Percentiles rank a stretch among this genome's conserved stretches.
phyloP scores from a whole-genome alignment of 2,113 vertebrate genomes.

The Phrynosoma blainvillii region DNA sequence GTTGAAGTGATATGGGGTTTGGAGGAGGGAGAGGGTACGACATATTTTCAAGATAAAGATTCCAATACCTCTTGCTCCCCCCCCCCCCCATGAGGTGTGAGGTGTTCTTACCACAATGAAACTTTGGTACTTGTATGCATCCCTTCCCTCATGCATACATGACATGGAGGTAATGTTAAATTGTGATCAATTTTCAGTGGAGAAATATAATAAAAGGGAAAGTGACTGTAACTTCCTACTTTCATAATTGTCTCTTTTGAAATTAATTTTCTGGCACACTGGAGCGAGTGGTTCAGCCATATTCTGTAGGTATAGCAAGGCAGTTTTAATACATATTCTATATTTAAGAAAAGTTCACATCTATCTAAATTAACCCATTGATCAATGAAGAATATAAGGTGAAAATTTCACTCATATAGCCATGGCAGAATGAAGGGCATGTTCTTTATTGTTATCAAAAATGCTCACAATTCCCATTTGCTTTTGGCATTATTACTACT shows the following conservation, averaged over 20 bases:
- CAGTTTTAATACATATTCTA: neutral
- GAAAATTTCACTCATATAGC: neutral
- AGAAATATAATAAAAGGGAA: neutral
- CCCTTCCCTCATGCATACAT: neutral
- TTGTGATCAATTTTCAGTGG: neutral
- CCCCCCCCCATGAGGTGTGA: neutral
- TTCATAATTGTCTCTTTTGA: neutral
- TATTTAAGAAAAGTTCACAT: neutral
- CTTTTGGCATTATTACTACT: conserved; percentile 28
- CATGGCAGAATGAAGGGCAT: neutral
- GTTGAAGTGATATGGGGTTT: no score
- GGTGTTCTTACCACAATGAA: neutral
- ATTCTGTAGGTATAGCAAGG: neutral
- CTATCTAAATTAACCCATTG: neutral
- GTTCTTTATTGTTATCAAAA: no score
- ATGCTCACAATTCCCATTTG: neutral
- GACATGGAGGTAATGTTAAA: no score
- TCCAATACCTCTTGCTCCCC: no score
- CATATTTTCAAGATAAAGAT: neutral
- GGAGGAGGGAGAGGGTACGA: no score
- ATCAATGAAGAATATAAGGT: neutral
- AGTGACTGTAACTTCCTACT: neutral
- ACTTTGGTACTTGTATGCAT: neutral
- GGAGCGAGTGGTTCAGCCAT: neutral
- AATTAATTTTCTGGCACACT: conserved; percentile 6